phyloP scores from a whole-genome alignment of 2,113 vertebrate species.

The Acanthisitta chloris region DNA sequence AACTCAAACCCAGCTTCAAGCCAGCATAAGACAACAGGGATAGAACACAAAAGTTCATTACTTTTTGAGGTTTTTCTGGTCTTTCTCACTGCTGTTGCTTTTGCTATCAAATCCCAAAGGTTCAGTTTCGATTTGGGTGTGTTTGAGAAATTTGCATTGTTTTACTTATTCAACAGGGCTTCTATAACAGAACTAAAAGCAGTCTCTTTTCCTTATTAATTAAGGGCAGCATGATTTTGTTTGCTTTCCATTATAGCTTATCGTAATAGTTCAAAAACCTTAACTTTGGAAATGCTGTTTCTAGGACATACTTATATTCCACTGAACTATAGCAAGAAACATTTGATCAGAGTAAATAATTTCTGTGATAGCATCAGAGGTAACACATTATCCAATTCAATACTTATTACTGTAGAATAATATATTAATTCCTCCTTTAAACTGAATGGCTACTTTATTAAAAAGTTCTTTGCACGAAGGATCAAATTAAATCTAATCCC shows the following conservation, averaged over 20 bases:
- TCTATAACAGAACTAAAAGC: not conserved
- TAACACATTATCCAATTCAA: conserved; percentile 6
- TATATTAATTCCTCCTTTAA: conserved; percentile 24
- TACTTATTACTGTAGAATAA: conserved; percentile 2
- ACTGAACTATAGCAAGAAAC: not conserved
- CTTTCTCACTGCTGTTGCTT: not conserved
- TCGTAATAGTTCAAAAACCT: not conserved
- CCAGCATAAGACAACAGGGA: not conserved
- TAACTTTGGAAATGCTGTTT: not conserved
- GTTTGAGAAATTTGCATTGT: not conserved
- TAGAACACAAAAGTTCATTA: not conserved
- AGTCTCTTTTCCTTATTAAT: not conserved
- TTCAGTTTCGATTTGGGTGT: accelerated
- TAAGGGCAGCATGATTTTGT: not conserved
- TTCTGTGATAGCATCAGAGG: conserved; percentile 21
- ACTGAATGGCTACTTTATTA: conserved; percentile 38
- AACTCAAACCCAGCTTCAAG: not conserved
- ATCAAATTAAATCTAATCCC: conserved; percentile 35
- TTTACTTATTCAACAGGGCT: not conserved
- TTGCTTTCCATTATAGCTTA: not conserved
- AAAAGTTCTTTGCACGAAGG: conserved; percentile 21
- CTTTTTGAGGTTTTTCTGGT: not conserved
- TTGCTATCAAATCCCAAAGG: not conserved
- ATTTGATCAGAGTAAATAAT: not conserved
- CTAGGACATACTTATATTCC: not conserved